These are phyloP conservation scores for Adoxophyes honmai DNA, from an alignment of 1,140 invertebrate genomes.

Conservation along the genomic window DNA sequence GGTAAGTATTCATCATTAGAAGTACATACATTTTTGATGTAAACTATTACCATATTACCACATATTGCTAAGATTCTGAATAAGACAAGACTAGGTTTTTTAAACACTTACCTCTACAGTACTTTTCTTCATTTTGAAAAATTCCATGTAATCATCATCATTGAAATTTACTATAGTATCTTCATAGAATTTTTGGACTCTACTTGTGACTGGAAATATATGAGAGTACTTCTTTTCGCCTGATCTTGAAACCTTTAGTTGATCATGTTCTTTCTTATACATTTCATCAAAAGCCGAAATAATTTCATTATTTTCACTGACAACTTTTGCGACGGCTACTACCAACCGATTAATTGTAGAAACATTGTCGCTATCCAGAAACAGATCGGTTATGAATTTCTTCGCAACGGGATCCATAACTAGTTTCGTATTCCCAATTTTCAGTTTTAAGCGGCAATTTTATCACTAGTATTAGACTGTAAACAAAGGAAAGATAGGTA, in stretches of 20 bases:
- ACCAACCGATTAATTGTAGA: constrained; percentile 51
- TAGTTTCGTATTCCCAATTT: no score
- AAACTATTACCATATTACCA: no score
- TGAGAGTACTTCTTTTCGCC: background rate
- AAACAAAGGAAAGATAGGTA: no score
- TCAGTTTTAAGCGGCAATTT: no score
- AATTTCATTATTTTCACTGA: constrained; percentile 59
- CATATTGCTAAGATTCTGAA: no score
- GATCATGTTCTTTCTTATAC: constrained; percentile 38
- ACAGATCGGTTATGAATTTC: constrained; percentile 58
- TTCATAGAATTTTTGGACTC: constrained; percentile 41
- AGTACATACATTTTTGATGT: no score
- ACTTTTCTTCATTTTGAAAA: constrained; percentile 54
- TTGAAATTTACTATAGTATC: constrained; percentile 38
- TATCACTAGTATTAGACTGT: no score
- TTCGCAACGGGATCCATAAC: constrained; percentile 44
- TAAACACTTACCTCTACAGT: constrained; percentile 49
- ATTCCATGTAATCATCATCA: constrained; percentile 49
- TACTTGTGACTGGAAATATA: background rate
- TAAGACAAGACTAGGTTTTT: no score
- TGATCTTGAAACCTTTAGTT: background rate
- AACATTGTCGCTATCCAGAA: constrained; percentile 58
- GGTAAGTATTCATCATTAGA: no score
- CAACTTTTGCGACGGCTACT: constrained; percentile 53
- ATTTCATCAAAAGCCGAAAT: constrained; percentile 36